A percentile compares a stretch with the other conserved stretches of the same genome.
Conservation (phyloP, 2,797 vertebrate genomes). For the Sciurus vulgaris region DNA sequence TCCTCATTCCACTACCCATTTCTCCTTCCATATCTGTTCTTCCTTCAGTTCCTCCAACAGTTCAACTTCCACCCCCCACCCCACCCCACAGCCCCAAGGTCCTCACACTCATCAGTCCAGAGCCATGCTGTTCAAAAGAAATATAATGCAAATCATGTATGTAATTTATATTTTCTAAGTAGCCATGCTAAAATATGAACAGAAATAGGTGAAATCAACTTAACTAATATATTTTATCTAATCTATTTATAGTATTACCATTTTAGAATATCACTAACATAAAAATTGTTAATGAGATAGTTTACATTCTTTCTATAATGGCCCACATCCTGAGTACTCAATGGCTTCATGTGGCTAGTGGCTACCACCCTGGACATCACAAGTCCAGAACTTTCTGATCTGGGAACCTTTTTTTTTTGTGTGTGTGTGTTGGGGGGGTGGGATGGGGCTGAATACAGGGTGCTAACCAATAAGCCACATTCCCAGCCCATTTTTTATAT, state of each 20-base stretch:
- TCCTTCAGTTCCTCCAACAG: neutral
- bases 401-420: neutral
- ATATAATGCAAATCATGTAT: neutral
- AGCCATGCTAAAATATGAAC: neutral
- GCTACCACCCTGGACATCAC: neutral
- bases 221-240: constrained; percentile 4
- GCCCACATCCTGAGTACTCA: neutral
- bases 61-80: too few relatives aligned
- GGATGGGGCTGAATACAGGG: too few relatives aligned
- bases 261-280: constrained; percentile 8
- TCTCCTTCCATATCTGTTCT: neutral
- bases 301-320: neutral
- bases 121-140: neutral
- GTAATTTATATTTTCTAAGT: neutral
- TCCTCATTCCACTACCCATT: neutral
- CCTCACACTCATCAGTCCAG: neutral
- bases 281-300: neutral
- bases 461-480: too few relatives aligned
- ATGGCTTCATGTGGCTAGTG: neutral
- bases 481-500: too few relatives aligned
- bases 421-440: too few relatives aligned
- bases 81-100: neutral
- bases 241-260: neutral
- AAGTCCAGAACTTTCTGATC: neutral
- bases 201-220: constrained; percentile 24